These are phyloP conservation scores for Dipodomys stephensi DNA, from an alignment of 2,113 vertebrate genomes.

Conservation along the genomic window DNA sequence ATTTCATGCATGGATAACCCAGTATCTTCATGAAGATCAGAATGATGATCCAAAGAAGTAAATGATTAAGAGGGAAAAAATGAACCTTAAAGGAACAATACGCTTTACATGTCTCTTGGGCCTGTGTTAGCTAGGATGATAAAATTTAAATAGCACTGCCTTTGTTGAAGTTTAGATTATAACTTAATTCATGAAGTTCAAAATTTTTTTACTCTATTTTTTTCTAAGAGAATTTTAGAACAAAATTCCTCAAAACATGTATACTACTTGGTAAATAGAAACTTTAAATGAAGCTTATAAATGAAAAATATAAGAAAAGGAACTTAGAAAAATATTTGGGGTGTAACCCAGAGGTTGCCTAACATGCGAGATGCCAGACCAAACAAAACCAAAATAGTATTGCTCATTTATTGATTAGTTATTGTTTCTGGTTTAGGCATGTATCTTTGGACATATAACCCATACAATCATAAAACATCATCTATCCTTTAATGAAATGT, in stretches of 20 bases:
- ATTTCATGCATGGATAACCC: no score
- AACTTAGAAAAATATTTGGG: not conserved
- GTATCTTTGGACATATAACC: not conserved
- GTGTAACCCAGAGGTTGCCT: not conserved
- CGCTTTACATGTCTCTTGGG: not conserved
- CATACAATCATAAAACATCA: not conserved
- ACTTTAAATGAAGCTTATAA: not conserved
- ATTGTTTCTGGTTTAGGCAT: not conserved
- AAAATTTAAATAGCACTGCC: not conserved
- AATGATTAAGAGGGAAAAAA: not conserved
- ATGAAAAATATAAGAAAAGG: constrained; percentile 8
- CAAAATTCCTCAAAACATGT: constrained; percentile 48
- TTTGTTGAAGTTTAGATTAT: not conserved
- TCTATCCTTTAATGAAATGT: not conserved
- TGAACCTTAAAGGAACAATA: fast-evolving
- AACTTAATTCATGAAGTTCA: not conserved
- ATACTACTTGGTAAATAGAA: constrained; percentile 30
- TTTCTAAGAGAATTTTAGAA: not conserved
- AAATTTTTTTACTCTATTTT: not conserved
- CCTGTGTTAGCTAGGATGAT: not conserved
- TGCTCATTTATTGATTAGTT: not conserved
- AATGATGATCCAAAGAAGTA: not conserved
- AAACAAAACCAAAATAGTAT: not conserved
- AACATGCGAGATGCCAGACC: not conserved
- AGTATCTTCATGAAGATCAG: not conserved